Conservation (phyloP, 2,797 vertebrate species). For the Odontamblyopus rebecca region DNA sequence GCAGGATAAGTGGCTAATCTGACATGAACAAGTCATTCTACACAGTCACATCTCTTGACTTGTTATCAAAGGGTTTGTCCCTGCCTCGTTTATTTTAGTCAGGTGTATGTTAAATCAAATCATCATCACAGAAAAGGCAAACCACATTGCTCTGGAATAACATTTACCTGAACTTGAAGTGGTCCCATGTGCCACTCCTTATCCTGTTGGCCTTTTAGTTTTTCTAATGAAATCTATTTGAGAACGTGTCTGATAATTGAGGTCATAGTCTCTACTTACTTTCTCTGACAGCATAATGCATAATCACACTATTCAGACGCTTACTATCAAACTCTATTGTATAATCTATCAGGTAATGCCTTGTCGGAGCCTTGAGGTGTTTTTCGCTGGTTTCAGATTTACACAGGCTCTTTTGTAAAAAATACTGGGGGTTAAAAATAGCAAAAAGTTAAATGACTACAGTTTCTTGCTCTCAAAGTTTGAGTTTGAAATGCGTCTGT, state of each 20-base stretch:
- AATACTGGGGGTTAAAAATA: not conserved
- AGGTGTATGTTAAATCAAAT: not conserved
- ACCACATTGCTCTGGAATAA: not conserved
- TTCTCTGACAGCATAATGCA: not conserved
- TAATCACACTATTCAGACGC: not conserved
- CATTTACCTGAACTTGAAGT: not conserved
- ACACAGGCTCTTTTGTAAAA: conserved; percentile 1
- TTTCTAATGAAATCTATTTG: not conserved
- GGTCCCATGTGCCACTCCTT: not conserved
- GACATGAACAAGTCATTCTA: conserved; percentile 1
- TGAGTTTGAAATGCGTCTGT: not conserved
- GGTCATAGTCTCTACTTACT: conserved; percentile 2
- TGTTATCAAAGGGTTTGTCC: not conserved
- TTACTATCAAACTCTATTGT: not conserved
- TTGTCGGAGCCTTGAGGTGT: not conserved
- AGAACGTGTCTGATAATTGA: not conserved
- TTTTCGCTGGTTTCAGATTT: not conserved
- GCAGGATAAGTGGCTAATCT: not conserved
- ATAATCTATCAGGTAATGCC: not conserved
- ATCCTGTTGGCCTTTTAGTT: not conserved
- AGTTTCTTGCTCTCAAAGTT: not conserved
- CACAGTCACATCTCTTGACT: not conserved
- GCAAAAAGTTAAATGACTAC: not conserved
- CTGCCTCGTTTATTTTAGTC: not conserved
- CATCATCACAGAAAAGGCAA: conserved; percentile 15